These are phyloP conservation scores for Oryzias celebensis DNA, from an alignment of 2,113 vertebrate genomes.

Conservation along the genomic window DNA sequence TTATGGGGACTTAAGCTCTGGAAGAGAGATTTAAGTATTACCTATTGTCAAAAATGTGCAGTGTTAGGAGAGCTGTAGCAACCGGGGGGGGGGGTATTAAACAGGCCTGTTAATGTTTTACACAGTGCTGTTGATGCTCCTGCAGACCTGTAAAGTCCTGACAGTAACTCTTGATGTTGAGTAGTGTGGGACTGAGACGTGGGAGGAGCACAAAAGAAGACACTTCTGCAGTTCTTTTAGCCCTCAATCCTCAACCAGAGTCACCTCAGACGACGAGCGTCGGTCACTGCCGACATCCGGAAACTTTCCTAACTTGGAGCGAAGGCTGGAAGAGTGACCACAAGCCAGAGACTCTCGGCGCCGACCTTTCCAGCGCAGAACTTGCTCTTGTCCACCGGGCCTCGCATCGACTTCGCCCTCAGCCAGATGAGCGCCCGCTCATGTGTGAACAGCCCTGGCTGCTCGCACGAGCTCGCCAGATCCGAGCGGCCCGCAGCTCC, in stretches of 20 bases:
- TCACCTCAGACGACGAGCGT: constrained; percentile 7
- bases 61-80: constrained; percentile 40
- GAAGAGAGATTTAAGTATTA: constrained; percentile 65
- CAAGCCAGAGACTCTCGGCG: constrained; percentile 31
- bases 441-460: constrained; percentile 65
- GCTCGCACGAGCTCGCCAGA: constrained; percentile 42
- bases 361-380: constrained; percentile 56
- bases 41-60: constrained; percentile 65
- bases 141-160: constrained; percentile 53
- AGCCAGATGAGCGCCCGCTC: constrained; percentile 67
- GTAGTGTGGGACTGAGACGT: constrained; percentile 36
- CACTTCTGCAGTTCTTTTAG: constrained; percentile 32
- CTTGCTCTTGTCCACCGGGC: constrained; percentile 39
- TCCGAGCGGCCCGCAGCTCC: constrained; percentile 57
- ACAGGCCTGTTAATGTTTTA: constrained; percentile 69
- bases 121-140: constrained; percentile 56
- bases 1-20: constrained; percentile 69
- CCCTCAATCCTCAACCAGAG: not conserved
- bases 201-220: constrained; percentile 36
- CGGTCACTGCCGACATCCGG: constrained; percentile 2
- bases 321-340: constrained; percentile 35
- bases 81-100: constrained; percentile 55
- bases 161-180: constrained; percentile 44
- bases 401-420: constrained; percentile 57
- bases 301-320: constrained; percentile 38